A percentile compares a stretch with the other conserved stretches of the same genome.
phyloP scores from a whole-genome alignment of 2,888 invertebrate species.

The Yponomeuta evonymella region DNA sequence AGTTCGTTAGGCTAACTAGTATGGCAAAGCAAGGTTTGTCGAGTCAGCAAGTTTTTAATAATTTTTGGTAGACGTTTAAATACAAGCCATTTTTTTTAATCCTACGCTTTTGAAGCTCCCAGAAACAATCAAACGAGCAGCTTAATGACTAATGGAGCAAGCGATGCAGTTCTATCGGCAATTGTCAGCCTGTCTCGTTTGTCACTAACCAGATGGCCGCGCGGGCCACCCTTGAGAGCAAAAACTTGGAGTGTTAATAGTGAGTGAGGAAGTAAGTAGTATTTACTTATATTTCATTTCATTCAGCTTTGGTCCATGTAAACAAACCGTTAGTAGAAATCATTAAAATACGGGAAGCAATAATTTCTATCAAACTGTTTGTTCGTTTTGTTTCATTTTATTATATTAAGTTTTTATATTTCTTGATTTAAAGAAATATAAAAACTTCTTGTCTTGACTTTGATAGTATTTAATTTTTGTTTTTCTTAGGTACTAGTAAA shows the following conservation, averaged over 20 bases:
- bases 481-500: too few relatives aligned
- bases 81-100: neutral
- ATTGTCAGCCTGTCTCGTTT: slow-evolving; percentile 52
- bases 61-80: neutral
- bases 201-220: slow-evolving; percentile 70
- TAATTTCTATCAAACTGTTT: too few relatives aligned
- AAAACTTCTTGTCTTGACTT: too few relatives aligned
- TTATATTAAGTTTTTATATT: too few relatives aligned
- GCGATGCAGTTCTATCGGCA: slow-evolving; percentile 20
- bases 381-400: too few relatives aligned
- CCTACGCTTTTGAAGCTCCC: neutral
- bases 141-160: slow-evolving; percentile 1
- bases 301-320: neutral
- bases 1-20: too few relatives aligned
- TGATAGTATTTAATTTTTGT: too few relatives aligned
- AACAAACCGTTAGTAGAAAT: neutral
- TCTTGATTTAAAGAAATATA: too few relatives aligned
- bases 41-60: too few relatives aligned
- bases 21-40: too few relatives aligned
- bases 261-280: neutral
- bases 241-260: slow-evolving; percentile 3
- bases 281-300: neutral
- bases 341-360: too few relatives aligned
- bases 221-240: slow-evolving; percentile 28
- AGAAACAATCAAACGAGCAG: neutral